Evolutionary conservation across 53 echinoderm and acorn worm genomes (phyloP), one percentile per base, ranked within the genome.

Genomic region (Temnopleurus reevesii): DNA sequence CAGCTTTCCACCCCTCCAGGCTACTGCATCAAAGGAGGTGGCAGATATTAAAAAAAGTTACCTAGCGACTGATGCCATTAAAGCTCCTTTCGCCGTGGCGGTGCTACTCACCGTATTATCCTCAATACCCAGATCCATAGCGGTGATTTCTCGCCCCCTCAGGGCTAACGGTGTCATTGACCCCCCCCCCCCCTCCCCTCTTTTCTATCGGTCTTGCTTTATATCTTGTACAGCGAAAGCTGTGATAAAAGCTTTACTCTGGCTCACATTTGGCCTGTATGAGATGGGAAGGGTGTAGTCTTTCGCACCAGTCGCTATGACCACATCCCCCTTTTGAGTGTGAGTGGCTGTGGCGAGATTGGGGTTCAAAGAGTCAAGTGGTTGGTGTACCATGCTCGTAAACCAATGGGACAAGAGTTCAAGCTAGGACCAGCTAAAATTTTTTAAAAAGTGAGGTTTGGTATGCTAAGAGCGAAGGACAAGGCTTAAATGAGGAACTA

Each of bases 11-110:
- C 85, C 85, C 85, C 85, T 85, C 61, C 17, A 85, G 85, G 85
- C 85, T 41, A 36, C 59, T 44, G 43, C 47, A 59, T n/a, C n/a
- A 45, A 84, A 45, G 57, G 59, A 17, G 77, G 60, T 82, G 82
- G 43, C 44, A 85, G 85, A 85, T 60, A 85, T 85, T 85, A 85
- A 85, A 85, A 85, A 85, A 85, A 38, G 85, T 85, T 59, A 85
- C 85, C 85, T 85, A 85, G 85, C 85, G 85, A 85, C 85, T 85
- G 85, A 85, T 85, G 85, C 85, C 57, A 85, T 85, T 85, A 85
- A 60, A 85, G 23, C 85, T 45, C 60, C 57, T 82, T 82, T 54
- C 27, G 18, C 55, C 23, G 30, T 51, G 24, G 60, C 60, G 12
- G 38, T 85, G 46, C 85, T 27, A 34, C 82, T 55, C 49, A 47